Evolutionary conservation across 2,797 vertebrate species (phyloP), one percentile per base, ranked within the genome.

Genomic region (Paguma larvata): DNA sequence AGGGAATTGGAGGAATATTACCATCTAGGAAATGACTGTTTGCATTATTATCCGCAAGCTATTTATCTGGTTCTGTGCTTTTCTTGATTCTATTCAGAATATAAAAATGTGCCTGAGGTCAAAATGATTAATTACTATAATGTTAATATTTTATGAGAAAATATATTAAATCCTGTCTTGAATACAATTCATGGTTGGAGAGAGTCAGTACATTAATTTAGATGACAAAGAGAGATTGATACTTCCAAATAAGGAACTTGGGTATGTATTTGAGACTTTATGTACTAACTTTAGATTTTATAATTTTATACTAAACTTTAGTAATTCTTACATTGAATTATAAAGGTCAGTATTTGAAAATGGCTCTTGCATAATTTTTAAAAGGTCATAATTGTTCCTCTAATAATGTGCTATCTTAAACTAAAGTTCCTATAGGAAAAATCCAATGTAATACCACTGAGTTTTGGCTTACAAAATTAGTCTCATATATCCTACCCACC

Each of bases 101-200:
- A 96, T 93, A 90, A 94, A 96, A 94, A 97, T 72, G 5, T 97
- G 73, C 67, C 51, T 70, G 8, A 5, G 21, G 34, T 90, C 92
- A 92, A 96, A 53, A 91, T 93, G 80, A 93, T 97, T 97, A 97
- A 96, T 97, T 96, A 94, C 67, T 67, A 59, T 91, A 80, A 88
- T 79, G n/a, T 97, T 92, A 97, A 96, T 96, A 93, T 96, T 97
- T 96, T 96, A 96, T 97, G 78, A 95, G 72, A 94, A 96, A 97
- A 79, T 95, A 92, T 95, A 96, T 97, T 97, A 96, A 97, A 94
- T 94, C 3, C 13, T 93, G 6, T 85, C 21, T 94, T 92, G 59
- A 95, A 96, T 93, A 82, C 3, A 84, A 21, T 87, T 85, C 51
- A 85, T 73, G 27, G 4, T 30, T 91, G 15, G 44, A 78, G 23